Base-by-base conservation (phyloP, 37 sponge, comb jelly and placozoan genomes). In the Aphrocallistes beatrix region DNA sequence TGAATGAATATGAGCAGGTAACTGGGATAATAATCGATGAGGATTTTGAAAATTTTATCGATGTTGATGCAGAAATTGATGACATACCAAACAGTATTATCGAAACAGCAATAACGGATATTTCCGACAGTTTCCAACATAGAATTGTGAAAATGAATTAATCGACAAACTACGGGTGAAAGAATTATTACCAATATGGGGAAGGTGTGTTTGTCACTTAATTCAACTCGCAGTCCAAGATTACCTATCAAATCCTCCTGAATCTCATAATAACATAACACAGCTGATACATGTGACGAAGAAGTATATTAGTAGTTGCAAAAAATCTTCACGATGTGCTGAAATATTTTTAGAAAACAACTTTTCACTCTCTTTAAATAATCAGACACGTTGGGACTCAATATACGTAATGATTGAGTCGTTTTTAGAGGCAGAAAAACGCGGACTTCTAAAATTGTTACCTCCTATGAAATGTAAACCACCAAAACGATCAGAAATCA, bases 361-460 rank as follows among this genome's bases (percentile, higher is more conserved):
- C 10, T 42, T 60, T 60, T 60, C 75, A 60, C 75, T 60, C n/a
- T 32, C 75, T 13, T 13, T 60, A 28, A 60, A 60, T 60, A 60
- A 60, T 60, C 75, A 21, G 34, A 60, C 34, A 13, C 75, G 75
- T 19, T 60, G 75, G 75, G 75, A 60, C n/a, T 60, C 75, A 13
- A 60, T 60, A 60, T 60, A 60, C 34, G 75, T 60, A 19, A 60
- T 60, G 75, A 60, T 60, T 32, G 34, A 60, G n/a, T 60, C 75
- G 6, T 30, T 60, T 3, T 28, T 60, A 32, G 75, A 60, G 8
- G 75, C 75, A 25, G 75, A 60, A 3, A 60, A 60, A 60, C 10
- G n/a, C 6, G 45, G 45, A 16, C 13, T 16, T 42, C 45, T 42
- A 42, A 6, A 42, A 13, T 42, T 42, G 13, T 42, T 42, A 42